Percentiles rank a stretch among this genome's conserved stretches.
Conservation (phyloP, 1,140 invertebrate genomes). For the Tetramorium parvispinum region DNA sequence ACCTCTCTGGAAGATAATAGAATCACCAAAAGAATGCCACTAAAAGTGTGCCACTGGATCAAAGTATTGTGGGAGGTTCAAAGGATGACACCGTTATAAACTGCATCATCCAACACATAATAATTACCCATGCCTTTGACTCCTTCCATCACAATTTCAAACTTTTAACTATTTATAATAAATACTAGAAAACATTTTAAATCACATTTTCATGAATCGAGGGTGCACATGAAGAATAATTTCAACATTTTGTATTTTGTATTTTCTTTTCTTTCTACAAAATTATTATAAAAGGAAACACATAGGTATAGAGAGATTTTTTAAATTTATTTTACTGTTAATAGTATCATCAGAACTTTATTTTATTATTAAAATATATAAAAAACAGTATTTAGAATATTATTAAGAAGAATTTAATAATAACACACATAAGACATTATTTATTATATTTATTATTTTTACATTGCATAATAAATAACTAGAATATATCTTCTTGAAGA, state of each 20-base stretch:
- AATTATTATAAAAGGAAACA: not conserved
- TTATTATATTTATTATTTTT: not conserved
- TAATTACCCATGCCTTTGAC: slow-evolving; percentile 51
- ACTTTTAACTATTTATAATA: slow-evolving; percentile 3
- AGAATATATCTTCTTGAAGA: not conserved
- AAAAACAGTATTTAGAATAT: not conserved
- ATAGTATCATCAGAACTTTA: not conserved
- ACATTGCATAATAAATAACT: not conserved
- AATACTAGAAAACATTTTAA: not conserved
- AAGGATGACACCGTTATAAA: slow-evolving; percentile 69
- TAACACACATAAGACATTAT: not conserved
- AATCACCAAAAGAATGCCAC: slow-evolving; percentile 44
- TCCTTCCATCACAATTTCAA: not conserved
- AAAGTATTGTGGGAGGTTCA: slow-evolving; percentile 56
- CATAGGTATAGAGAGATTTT: not conserved
- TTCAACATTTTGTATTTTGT: not conserved
- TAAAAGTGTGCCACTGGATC: slow-evolving; percentile 72
- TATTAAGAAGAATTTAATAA: not conserved
- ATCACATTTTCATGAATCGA: no score
- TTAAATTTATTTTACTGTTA: not conserved
- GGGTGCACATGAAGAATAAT: not conserved
- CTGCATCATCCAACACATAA: slow-evolving; percentile 60
- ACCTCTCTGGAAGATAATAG: slow-evolving; percentile 9
- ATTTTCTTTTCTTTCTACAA: not conserved
- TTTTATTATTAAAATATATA: not conserved